phyloP scores from a whole-genome alignment of 2,888 invertebrate genomes.

The Ophioninae sp. region DNA sequence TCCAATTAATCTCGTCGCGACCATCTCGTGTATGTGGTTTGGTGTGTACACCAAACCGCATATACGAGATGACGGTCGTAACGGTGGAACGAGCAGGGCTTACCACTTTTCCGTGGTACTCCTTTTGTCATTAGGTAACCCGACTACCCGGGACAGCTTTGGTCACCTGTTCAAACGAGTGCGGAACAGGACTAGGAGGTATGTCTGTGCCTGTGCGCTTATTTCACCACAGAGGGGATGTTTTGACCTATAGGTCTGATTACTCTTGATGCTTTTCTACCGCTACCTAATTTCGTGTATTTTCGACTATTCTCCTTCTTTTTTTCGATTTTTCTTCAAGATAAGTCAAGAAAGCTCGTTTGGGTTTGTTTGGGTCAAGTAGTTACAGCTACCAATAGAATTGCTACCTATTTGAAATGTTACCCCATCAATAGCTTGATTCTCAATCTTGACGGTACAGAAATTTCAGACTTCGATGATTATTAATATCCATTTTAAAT shows the following conservation, averaged over 20 bases:
- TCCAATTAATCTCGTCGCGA: constrained; percentile 56
- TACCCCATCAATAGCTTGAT: too few species aligned
- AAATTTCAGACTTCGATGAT: too few species aligned
- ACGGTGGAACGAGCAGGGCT: constrained; percentile 39
- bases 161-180: constrained; percentile 35
- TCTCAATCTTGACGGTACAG: too few species aligned
- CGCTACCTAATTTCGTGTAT: not conserved
- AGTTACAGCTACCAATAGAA: too few species aligned
- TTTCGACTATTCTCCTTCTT: not conserved
- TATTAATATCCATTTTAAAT: too few species aligned
- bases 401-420: too few species aligned
- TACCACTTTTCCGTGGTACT: constrained; percentile 51
- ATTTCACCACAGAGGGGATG: constrained; percentile 25
- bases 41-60: constrained; percentile 53
- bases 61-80: constrained; percentile 40
- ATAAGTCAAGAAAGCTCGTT: too few species aligned
- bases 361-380: too few species aligned
- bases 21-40: not conserved
- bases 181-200: constrained; percentile 2
- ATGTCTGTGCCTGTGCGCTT: constrained; percentile 23
- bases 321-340: not conserved
- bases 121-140: constrained; percentile 47
- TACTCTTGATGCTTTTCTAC: constrained; percentile 2
- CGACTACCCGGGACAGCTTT: constrained; percentile 29
- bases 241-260: constrained; percentile 9